Base-by-base conservation (phyloP, 1,140 invertebrate genomes). In the Diachasma alloeum region DNA sequence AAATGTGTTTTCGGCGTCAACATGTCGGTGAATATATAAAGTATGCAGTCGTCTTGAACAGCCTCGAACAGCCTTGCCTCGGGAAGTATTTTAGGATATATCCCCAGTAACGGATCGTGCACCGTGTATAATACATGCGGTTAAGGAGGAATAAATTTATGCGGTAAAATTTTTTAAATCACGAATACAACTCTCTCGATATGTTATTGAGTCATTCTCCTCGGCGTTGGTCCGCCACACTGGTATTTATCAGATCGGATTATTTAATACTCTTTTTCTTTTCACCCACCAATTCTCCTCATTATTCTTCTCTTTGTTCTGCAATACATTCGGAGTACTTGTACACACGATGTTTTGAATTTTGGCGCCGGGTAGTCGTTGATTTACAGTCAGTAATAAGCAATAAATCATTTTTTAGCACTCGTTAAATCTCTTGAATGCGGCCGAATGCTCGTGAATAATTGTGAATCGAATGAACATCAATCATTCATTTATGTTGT, bases 131-230 rank as follows among this genome's bases (percentile, higher is more conserved):
- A 73, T 44, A 63, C 72, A 67, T 42, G 19, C 24, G 17, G 59
- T 44, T 72, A 46, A 9, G 22, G 39, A 67, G 22, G 73, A 44
- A 68, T 75, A 68, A 70, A 76, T 69, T 71, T 71, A 76, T 46
- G 24, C 74, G 13, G 53, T 59, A 66, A 48, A 75, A 69, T 70
- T 24, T 10, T 42, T 63, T 19, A 19, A 63, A 63, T 31, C 59
- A 56, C n/a, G 46, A 26, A 75, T 69, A 74, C 59, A 44, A 36
- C 19, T 63, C 24, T 74, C 46, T 71, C 67, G 44, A 70, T 63
- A 44, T 71, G 24, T 71, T 71, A 76, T 76, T 71, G 74, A 76
- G 74, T 76, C 74, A 76, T 76, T 68, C 63, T 37, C 19, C 67
- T 5, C n/a, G 15, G 24, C 36, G 0, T 9, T 37, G 26, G 36